Percentiles rank a stretch among this genome's conserved stretches.
Conservation (phyloP, 1,140 invertebrate genomes). For the Heliconius hermathena region DNA sequence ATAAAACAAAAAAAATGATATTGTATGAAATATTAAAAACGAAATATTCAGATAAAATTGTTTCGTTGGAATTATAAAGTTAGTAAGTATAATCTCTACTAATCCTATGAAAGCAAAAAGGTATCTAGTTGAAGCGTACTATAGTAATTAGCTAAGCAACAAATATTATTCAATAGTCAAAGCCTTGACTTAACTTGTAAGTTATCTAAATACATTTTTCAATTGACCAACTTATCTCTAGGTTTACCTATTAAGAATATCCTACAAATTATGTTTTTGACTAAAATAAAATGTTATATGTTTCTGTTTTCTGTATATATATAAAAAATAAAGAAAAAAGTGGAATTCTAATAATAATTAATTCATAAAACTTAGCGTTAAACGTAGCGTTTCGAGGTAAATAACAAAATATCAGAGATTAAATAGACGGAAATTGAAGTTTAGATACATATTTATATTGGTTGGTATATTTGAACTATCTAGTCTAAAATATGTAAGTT, state of each 20-base stretch:
- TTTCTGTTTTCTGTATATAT: neutral
- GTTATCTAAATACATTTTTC: constrained; percentile 54
- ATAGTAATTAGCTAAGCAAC: constrained; percentile 62
- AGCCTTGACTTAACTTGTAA: constrained; percentile 56
- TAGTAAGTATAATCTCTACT: constrained; percentile 42
- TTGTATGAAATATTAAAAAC: neutral
- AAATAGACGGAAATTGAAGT: neutral
- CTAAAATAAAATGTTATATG: neutral
- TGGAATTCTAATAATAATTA: neutral
- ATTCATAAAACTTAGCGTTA: neutral
- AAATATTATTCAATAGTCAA: constrained; percentile 53
- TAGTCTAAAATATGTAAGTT: neutral
- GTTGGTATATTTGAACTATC: neutral
- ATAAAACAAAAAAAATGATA: neutral
- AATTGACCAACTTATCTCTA: constrained; percentile 78
- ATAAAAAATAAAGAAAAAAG: neutral
- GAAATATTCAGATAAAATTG: neutral
- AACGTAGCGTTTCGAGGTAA: neutral
- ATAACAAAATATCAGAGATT: neutral
- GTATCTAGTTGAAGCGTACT: constrained; percentile 51
- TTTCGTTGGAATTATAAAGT: constrained; percentile 34
- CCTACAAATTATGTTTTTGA: constrained; percentile 44
- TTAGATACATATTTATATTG: neutral
- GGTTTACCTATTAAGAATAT: constrained; percentile 58
- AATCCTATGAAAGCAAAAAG: constrained; percentile 68